Evolutionary conservation across 1,140 invertebrate species (phyloP).

Genomic region (Tribolium madens): DNA sequence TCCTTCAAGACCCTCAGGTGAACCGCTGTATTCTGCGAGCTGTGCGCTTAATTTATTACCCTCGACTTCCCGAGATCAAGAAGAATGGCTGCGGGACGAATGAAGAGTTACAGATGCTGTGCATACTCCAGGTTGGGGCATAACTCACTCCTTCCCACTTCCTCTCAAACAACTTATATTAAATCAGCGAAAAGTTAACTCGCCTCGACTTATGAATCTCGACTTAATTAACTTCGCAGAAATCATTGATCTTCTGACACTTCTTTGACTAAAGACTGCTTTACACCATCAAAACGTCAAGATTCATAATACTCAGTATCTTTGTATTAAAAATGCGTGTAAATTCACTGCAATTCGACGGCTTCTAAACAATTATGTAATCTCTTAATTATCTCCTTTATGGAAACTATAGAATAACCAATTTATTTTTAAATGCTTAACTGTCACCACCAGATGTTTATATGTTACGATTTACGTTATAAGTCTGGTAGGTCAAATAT

Average conservation of each 20-base stretch:
- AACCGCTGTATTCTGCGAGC: conserved; percentile 47
- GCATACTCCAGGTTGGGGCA: conserved; percentile 46
- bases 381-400: too few species aligned
- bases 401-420: too few species aligned
- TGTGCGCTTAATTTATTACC: conserved; percentile 51
- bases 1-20: conserved; percentile 45
- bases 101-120: conserved; percentile 53
- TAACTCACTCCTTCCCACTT: conserved; percentile 49
- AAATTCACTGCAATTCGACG: too few species aligned
- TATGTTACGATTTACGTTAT: too few species aligned
- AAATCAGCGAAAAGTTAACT: conserved; percentile 51
- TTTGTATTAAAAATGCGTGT: too few species aligned
- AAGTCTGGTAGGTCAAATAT: too few species aligned
- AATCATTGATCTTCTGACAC: conserved; percentile 3
- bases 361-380: too few species aligned
- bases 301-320: not conserved
- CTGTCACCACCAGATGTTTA: too few species aligned
- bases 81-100: conserved; percentile 53
- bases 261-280: not conserved
- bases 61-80: conserved; percentile 53
- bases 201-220: conserved; percentile 38
- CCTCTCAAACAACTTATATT: conserved; percentile 49
- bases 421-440: too few species aligned
- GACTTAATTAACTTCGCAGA: conserved; percentile 19
- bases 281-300: not conserved